Evolutionary conservation across 2,888 invertebrate genomes (phyloP), one percentile per base, ranked within the genome.

Genomic region (Hyposoter didymator): DNA sequence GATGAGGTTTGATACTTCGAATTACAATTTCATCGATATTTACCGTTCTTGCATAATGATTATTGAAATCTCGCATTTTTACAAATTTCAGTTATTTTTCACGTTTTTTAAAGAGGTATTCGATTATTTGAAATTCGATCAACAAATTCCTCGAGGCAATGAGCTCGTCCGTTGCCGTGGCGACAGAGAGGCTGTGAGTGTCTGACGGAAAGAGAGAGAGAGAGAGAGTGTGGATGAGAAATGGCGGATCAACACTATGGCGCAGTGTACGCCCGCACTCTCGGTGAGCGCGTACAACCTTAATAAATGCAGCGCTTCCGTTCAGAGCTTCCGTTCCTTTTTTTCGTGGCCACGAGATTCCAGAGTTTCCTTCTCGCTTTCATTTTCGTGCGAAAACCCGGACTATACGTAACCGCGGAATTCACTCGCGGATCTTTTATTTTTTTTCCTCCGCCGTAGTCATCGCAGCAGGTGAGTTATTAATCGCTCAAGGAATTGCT

Each of bases 301-400:
- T 91, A 92, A 92, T 92, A 91, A 92, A 92, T 91, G 91, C 91
- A 90, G 90, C 87, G 90, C 87, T 89, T 90, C 90, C 90, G 90
- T 66, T 64, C 32, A 45, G 59, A 14, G 67, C 62, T 91, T 90
- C 90, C 91, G 91, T 90, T 91, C 87, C 90, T 88, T 91, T 91
- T 90, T 90, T 90, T 89, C 88, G 89, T 67, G 76, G 78, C 64
- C 80, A 39, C 81, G 39, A 49, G 47, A 59, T 73, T 67, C 72
- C 12, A 22, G 49, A 19, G 32, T 45, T 28, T 67, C 78, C 78
- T 81, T 67, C 75, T 82, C 76, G 55, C 32, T 47, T 72, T 72
- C 78, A 47, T 82, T 22, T 73, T 59, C 74, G 49, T 47, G 49
- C 19, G 39, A 66, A 52, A 59, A 35, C n/a, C 19, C 32, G 45